Evolutionary conservation across 2,888 invertebrate species (phyloP).

Genomic region (Plebejus argus): DNA sequence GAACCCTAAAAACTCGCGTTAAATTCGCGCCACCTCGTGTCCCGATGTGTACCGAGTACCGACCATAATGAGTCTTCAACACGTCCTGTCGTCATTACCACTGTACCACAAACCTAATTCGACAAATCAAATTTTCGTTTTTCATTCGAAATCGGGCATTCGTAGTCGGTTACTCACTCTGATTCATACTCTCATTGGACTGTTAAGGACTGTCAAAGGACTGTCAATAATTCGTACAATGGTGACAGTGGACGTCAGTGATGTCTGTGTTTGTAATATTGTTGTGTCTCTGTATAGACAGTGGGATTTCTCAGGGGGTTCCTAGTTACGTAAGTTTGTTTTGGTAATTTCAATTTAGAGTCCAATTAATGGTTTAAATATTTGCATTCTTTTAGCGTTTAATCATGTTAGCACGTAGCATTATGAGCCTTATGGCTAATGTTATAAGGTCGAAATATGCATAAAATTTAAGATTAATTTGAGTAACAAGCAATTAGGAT

Average conservation of each 20-base stretch:
- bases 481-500: background rate
- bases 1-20: too few species aligned
- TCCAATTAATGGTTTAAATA: background rate
- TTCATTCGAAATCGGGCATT: background rate
- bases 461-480: background rate
- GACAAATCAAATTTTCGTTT: background rate
- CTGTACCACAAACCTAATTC: background rate
- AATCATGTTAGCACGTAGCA: background rate
- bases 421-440: background rate
- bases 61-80: background rate
- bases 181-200: background rate
- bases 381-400: background rate
- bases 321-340: background rate
- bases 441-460: background rate
- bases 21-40: too few species aligned
- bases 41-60: background rate
- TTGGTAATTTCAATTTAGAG: background rate
- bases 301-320: background rate
- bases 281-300: background rate
- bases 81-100: background rate
- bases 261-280: constrained; percentile 19
- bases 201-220: background rate
- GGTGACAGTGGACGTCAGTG: constrained; percentile 10
- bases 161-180: background rate
- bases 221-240: constrained; percentile 8